Conservation (phyloP, 92 coral and sea anemone genomes). For the Epizoanthus illoricatus region DNA sequence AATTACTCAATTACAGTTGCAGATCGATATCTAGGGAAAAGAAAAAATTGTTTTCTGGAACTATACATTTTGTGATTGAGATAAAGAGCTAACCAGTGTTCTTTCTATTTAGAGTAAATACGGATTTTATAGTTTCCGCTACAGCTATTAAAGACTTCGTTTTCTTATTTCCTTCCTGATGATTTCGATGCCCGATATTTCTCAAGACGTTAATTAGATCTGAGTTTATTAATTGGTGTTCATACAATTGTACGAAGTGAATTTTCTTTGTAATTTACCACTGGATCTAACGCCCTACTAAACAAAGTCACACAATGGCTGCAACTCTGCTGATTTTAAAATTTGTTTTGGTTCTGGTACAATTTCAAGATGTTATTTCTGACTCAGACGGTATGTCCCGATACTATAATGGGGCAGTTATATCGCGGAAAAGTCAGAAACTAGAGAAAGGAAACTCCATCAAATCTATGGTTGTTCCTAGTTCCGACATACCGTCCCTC, state of each 20-base stretch:
- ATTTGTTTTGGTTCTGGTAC: not conserved
- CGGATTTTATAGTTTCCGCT: conserved; percentile 15
- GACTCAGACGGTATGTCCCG: not conserved
- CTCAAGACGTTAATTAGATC: not conserved
- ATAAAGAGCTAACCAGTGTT: not conserved
- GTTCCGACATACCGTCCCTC: no score
- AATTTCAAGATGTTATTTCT: not conserved
- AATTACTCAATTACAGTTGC: no score
- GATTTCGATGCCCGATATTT: not conserved
- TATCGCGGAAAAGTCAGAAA: not conserved
- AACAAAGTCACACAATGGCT: not conserved
- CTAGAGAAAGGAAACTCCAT: not conserved
- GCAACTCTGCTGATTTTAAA: not conserved
- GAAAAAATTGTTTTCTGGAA: not conserved
- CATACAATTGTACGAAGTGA: not conserved
- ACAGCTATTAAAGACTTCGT: not conserved
- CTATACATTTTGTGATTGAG: not conserved
- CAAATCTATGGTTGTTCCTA: conserved; percentile 2
- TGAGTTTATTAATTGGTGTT: not conserved
- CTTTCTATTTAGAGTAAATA: conserved; percentile 4
- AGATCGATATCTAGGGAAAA: not conserved
- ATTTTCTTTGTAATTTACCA: not conserved
- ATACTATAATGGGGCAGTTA: not conserved
- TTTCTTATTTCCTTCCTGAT: not conserved
- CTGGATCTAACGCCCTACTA: not conserved